phyloP scores from a whole-genome alignment of 2,113 vertebrate species.

The Sisor rabdophorus region DNA sequence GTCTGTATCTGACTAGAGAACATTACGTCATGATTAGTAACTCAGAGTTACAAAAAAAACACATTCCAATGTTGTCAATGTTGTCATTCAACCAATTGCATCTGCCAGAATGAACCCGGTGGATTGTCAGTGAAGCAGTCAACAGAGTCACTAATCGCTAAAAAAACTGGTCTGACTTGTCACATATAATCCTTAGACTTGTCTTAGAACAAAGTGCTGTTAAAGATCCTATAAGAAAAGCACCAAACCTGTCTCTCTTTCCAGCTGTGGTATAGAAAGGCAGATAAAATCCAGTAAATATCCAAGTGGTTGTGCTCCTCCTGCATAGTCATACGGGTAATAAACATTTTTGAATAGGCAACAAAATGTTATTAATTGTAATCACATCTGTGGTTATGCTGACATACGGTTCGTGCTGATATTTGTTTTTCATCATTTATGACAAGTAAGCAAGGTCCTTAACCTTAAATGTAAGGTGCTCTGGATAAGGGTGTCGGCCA shows the following conservation, averaged over 20 bases:
- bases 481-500: no score
- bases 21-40: no score
- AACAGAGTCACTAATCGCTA: constrained; percentile 26
- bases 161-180: constrained; percentile 47
- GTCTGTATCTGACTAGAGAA: no score
- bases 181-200: constrained; percentile 21
- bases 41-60: no score
- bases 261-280: constrained; percentile 1
- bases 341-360: no score
- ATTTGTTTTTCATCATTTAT: no score
- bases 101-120: no score
- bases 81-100: no score
- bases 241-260: constrained; percentile 14
- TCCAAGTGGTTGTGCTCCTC: not conserved
- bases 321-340: no score
- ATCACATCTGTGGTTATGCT: not conserved
- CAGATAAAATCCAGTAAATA: not conserved
- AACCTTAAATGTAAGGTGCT: no score
- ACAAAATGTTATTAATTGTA: not conserved
- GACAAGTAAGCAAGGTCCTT: no score
- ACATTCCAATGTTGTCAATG: no score
- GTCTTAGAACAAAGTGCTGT: constrained; percentile 31
- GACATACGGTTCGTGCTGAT: not conserved
- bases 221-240: constrained; percentile 38
- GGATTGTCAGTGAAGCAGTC: constrained; percentile 12